phyloP scores from a whole-genome alignment of 2,888 invertebrate genomes.

The Clivina fossor region DNA sequence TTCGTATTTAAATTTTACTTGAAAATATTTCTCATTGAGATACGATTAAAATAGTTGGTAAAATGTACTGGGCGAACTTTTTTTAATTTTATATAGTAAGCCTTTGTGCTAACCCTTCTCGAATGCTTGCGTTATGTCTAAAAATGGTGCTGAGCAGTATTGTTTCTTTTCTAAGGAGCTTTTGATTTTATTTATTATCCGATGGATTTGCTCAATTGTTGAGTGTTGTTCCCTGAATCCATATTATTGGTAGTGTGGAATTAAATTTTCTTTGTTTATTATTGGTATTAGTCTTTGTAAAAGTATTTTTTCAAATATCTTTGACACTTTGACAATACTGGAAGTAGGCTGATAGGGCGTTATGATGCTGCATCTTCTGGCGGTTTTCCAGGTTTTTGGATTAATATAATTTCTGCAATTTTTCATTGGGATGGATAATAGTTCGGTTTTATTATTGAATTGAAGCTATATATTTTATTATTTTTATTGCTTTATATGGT shows the following conservation, averaged over 20 bases:
- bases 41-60: conserved; percentile 17
- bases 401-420: conserved; percentile 40
- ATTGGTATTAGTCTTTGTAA: conserved; percentile 23
- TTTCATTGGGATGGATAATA: conserved; percentile 37
- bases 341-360: conserved; percentile 39
- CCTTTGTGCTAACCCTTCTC: conserved; percentile 6
- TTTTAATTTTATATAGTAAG: conserved; percentile 4
- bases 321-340: conserved; percentile 38
- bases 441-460: conserved; percentile 36
- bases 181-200: conserved; percentile 1
- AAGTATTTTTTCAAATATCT: conserved; percentile 38
- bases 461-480: conserved; percentile 9
- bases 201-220: conserved; percentile 8
- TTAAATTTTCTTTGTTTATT: conserved; percentile 13
- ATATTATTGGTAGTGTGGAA: conserved; percentile 15
- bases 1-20: conserved; percentile 16
- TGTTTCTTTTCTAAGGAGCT: neutral
- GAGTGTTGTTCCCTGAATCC: conserved; percentile 4
- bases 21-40: conserved; percentile 18
- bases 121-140: conserved; percentile 11
- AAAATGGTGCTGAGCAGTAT: conserved; percentile 20
- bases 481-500: conserved; percentile 21
- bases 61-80: neutral
- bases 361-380: conserved; percentile 34
- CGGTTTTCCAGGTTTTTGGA: conserved; percentile 38